Evolutionary conservation across 2,113 vertebrate genomes (phyloP).

Genomic region (Corythoichthys intestinalis): DNA sequence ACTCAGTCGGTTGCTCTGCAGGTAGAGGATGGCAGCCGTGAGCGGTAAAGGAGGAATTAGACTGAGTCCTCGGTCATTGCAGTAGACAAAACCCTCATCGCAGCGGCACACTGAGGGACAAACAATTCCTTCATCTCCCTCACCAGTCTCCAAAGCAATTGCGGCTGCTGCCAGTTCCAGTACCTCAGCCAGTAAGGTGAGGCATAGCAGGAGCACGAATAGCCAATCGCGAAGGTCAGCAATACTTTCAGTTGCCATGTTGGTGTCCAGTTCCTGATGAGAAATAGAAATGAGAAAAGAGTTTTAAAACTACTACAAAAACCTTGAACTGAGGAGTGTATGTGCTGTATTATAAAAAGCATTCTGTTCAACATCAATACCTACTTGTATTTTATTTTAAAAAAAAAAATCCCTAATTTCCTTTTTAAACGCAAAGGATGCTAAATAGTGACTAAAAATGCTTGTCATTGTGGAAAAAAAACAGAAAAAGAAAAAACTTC

Average conservation of each 20-base stretch:
- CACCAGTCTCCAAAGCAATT: slow-evolving; percentile 72
- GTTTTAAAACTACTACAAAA: slow-evolving; percentile 32
- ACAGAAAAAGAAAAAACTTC: neutral
- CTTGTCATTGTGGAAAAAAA: too few relatives aligned
- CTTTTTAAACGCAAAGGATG: too few relatives aligned
- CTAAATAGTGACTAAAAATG: too few relatives aligned
- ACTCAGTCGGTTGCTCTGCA: slow-evolving; percentile 91
- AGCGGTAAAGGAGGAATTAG: slow-evolving; percentile 82
- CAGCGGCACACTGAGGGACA: slow-evolving; percentile 89
- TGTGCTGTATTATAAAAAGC: too few relatives aligned
- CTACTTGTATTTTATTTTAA: neutral
- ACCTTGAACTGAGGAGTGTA: neutral
- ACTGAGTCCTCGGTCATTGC: slow-evolving; percentile 89
- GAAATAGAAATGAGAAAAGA: slow-evolving; percentile 36
- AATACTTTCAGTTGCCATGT: slow-evolving; percentile 78
- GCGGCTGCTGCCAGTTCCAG: slow-evolving; percentile 79
- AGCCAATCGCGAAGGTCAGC: slow-evolving; percentile 88
- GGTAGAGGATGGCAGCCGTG: slow-evolving; percentile 87
- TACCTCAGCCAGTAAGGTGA: slow-evolving; percentile 85
- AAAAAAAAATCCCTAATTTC: too few relatives aligned
- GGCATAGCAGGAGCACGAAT: slow-evolving; percentile 84
- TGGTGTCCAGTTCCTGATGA: slow-evolving; percentile 43
- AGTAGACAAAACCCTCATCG: slow-evolving; percentile 88
- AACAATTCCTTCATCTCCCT: slow-evolving; percentile 71
- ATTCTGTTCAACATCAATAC: neutral